Evolutionary conservation across 92 coral and sea anemone genomes (phyloP).

Genomic region (Montipora capitata): DNA sequence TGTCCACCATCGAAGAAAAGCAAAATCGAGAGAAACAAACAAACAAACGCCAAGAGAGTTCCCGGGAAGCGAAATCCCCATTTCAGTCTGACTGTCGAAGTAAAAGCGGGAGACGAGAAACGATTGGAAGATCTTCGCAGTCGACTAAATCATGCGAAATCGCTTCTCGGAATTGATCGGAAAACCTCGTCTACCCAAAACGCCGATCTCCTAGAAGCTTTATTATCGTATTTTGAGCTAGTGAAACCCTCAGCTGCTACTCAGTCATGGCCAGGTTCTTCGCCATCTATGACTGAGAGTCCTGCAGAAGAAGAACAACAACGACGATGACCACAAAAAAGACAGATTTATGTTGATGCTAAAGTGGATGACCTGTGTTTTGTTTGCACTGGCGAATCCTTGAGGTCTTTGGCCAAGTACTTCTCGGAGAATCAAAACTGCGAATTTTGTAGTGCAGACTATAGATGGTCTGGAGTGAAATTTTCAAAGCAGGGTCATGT

Average conservation of each 20-base stretch:
- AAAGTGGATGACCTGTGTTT: conserved; percentile 26
- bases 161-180: conserved; percentile 23
- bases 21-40: not conserved
- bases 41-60: no score
- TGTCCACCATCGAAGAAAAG: no score
- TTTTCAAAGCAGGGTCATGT: conserved; percentile 21
- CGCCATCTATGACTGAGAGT: not conserved
- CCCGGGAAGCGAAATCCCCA: no score
- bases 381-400: conserved; percentile 27
- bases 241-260: conserved; percentile 7
- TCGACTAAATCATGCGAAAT: not conserved
- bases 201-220: conserved; percentile 31
- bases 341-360: conserved; percentile 30
- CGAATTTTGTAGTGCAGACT: conserved; percentile 24
- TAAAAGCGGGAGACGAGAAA: conserved; percentile 6
- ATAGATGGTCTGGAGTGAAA: not conserved
- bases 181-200: conserved; percentile 7
- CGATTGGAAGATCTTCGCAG: not conserved
- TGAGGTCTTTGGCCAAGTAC: conserved; percentile 37
- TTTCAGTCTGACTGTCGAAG: no score
- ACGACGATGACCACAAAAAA: conserved; percentile 7
- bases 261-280: not conserved
- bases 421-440: conserved; percentile 4
- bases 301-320: not conserved
- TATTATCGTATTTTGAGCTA: conserved; percentile 1